These are phyloP conservation scores for Trachurus trachurus DNA, from an alignment of 2,797 vertebrate genomes.

Conservation along the genomic window DNA sequence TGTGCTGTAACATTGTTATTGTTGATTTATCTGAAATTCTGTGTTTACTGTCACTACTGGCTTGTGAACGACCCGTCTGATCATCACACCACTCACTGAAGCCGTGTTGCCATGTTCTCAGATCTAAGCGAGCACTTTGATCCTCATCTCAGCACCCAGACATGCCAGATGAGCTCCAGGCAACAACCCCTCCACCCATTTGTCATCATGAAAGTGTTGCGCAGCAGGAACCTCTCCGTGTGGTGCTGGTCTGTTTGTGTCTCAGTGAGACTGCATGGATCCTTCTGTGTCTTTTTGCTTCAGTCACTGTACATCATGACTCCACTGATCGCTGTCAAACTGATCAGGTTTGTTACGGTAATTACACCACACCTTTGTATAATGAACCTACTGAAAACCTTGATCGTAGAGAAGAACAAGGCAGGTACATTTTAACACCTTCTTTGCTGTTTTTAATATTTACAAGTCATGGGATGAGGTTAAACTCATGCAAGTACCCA, in stretches of 20 bases:
- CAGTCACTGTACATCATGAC: background rate
- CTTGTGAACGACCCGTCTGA: background rate
- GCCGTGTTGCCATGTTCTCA: background rate
- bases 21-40: background rate
- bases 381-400: background rate
- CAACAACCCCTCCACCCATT: background rate
- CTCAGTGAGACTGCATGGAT: background rate
- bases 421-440: background rate
- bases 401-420: background rate
- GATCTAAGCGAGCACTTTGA: background rate
- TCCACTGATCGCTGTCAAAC: constrained; percentile 2
- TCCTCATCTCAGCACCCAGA: constrained; percentile 9
- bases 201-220: background rate
- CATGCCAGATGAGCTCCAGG: background rate
- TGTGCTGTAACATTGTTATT: background rate
- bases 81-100: background rate
- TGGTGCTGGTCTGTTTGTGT: background rate
- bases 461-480: background rate
- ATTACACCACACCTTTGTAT: background rate
- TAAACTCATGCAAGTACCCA: background rate
- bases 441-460: background rate
- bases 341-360: background rate
- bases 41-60: background rate
- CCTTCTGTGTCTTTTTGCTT: background rate
- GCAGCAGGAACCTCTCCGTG: constrained; percentile 3